These are phyloP conservation scores for Formica selysi DNA, from an alignment of 1,140 invertebrate genomes.

Conservation along the genomic window DNA sequence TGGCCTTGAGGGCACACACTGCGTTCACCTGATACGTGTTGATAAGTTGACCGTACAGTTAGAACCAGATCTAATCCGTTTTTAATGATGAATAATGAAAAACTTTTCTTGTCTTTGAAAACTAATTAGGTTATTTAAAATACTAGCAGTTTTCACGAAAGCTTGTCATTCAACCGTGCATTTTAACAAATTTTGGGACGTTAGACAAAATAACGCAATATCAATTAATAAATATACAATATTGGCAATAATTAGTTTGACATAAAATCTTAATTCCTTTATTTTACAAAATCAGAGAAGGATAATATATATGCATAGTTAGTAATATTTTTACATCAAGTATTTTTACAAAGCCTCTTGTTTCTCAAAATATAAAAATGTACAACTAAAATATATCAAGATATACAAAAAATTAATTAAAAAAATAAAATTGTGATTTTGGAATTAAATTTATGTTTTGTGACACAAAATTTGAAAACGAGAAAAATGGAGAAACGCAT, in stretches of 20 bases:
- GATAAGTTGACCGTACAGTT: background rate
- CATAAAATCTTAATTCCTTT: background rate
- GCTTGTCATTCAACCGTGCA: background rate
- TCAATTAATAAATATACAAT: background rate
- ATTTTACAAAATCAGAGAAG: slow-evolving; percentile 3
- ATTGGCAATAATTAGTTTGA: background rate
- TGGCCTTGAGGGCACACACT: slow-evolving; percentile 19
- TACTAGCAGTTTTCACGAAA: background rate
- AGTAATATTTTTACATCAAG: background rate
- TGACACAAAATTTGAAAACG: background rate
- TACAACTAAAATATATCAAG: background rate
- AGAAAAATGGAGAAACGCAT: background rate
- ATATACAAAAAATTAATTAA: background rate
- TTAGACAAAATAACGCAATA: background rate
- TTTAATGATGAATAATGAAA: background rate
- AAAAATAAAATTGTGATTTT: background rate
- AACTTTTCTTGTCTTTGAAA: background rate
- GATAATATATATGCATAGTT: background rate
- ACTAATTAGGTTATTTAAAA: background rate
- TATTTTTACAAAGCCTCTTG: background rate
- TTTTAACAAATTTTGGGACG: background rate
- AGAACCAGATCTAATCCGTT: too few relatives aligned
- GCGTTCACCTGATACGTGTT: slow-evolving; percentile 9
- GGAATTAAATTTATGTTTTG: slow-evolving; percentile 1
- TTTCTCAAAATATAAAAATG: background rate